phyloP scores from a whole-genome alignment of 2,888 invertebrate species.

The Apamea sordens region DNA sequence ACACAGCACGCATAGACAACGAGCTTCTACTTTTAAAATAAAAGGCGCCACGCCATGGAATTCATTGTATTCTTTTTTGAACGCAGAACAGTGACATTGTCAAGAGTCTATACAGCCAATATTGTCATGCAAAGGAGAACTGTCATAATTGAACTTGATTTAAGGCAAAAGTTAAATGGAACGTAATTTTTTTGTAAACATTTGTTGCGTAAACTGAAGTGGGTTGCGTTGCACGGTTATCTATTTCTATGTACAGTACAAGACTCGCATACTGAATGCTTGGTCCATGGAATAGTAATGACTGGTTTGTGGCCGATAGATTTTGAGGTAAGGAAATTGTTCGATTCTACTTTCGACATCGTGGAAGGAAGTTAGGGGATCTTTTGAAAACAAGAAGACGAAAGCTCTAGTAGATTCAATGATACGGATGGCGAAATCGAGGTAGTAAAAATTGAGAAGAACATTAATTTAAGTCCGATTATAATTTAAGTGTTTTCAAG shows the following conservation, averaged over 20 bases:
- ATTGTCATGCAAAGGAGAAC: conserved; percentile 33
- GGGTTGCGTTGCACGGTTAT: conserved; percentile 48
- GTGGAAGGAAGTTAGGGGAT: not conserved
- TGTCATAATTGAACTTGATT: conserved; percentile 41
- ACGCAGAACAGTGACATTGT: conserved; percentile 26
- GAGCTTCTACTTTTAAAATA: conserved; percentile 11
- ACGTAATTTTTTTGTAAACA: conserved; percentile 55
- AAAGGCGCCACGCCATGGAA: conserved; percentile 5
- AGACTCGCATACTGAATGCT: conserved; percentile 54
- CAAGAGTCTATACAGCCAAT: conserved; percentile 13
- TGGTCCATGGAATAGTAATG: conserved; percentile 46
- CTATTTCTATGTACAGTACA: conserved; percentile 25
- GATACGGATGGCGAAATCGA: not conserved
- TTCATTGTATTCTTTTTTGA: conserved; percentile 30
- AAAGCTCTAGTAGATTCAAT: not conserved
- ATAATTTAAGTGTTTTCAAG: too few relatives aligned
- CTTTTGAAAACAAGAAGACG: not conserved
- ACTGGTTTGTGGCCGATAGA: conserved; percentile 18
- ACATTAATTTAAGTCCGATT: too few relatives aligned
- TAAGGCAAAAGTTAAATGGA: conserved; percentile 34
- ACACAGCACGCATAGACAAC: conserved; percentile 33
- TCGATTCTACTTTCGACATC: not conserved
- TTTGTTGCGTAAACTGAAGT: conserved; percentile 56
- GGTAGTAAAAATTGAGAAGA: not conserved
- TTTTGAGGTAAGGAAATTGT: conserved; percentile 38